Conservation (phyloP, 2,113 vertebrate genomes). For the Crotophaga sulcirostris region DNA sequence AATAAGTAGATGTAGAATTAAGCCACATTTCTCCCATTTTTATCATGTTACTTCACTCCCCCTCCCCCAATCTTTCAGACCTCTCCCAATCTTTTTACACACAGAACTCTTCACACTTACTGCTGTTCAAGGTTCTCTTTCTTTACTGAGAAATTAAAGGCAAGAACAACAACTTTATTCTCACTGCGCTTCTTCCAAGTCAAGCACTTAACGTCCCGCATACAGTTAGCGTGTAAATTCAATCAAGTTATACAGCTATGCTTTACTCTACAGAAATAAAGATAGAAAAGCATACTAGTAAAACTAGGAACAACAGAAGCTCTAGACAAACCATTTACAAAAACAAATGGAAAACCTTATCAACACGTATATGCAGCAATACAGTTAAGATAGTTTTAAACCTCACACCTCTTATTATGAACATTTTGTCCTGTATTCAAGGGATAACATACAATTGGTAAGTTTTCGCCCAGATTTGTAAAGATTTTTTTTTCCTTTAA, state of each 20-base stretch:
- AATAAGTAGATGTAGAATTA: not conserved
- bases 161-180: constrained; percentile 52
- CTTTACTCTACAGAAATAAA: constrained; percentile 21
- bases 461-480: not conserved
- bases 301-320: not conserved
- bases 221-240: constrained; percentile 10
- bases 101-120: not conserved
- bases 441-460: not conserved
- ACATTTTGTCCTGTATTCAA: not conserved
- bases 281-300: constrained; percentile 3
- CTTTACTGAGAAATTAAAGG: not conserved
- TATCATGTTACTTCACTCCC: constrained; percentile 3
- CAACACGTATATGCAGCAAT: not conserved
- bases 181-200: constrained; percentile 2
- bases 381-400: not conserved
- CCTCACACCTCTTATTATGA: not conserved
- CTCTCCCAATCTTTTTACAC: not conserved
- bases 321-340: not conserved
- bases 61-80: not conserved
- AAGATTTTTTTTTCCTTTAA: not conserved
- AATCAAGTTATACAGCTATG: constrained; percentile 19
- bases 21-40: constrained; percentile 2
- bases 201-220: not conserved
- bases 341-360: not conserved
- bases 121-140: not conserved